These are phyloP conservation scores for Phyllostomus discolor DNA, from an alignment of 2,113 vertebrate genomes.

Conservation along the genomic window DNA sequence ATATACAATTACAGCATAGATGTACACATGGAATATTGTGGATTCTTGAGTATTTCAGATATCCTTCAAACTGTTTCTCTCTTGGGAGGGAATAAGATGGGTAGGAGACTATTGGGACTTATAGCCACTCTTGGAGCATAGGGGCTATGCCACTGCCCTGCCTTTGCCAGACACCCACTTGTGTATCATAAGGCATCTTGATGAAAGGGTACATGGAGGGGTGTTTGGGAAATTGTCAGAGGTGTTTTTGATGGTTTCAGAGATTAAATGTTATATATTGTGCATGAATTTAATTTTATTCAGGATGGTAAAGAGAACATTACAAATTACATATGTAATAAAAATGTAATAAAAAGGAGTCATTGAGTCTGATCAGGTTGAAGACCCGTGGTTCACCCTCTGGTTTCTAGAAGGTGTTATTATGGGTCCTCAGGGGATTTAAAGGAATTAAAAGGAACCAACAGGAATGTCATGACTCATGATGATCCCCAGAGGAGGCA, in stretches of 20 bases:
- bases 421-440: background rate
- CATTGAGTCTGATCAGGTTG: background rate
- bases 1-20: background rate
- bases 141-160: background rate
- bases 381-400: background rate
- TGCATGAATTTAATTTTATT: conserved; percentile 40
- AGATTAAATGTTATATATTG: background rate
- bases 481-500: background rate
- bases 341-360: background rate
- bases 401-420: background rate
- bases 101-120: background rate
- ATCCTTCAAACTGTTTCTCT: background rate
- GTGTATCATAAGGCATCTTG: background rate
- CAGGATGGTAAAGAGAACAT: background rate
- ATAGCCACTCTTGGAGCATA: background rate
- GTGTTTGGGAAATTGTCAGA: background rate
- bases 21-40: background rate
- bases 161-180: background rate
- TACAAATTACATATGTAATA: background rate
- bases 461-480: background rate
- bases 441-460: background rate
- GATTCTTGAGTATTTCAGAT: background rate
- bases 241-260: background rate
- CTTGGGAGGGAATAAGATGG: background rate
- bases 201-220: background rate